Conservation (phyloP, 2,888 invertebrate genomes). For the Prosopocoilus inquinatus region DNA sequence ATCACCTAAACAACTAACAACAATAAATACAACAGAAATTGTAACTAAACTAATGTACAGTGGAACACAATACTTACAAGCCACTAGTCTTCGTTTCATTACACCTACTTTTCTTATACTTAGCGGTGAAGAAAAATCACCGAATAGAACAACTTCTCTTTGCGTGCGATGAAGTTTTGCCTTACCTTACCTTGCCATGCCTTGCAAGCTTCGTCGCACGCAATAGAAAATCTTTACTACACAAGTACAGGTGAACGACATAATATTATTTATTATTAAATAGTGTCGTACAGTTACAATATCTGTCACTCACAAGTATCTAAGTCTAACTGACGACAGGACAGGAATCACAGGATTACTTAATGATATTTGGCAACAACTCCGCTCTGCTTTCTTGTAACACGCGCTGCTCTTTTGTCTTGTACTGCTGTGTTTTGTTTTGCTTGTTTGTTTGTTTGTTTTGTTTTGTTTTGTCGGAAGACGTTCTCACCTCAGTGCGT, state of each 20-base stretch:
- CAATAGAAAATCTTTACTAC: constrained; percentile 25
- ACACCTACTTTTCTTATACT: constrained; percentile 20
- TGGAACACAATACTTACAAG: constrained; percentile 28
- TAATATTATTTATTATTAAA: neutral
- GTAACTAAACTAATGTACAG: constrained; percentile 21
- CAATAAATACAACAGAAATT: constrained; percentile 31
- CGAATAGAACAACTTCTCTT: constrained; percentile 23
- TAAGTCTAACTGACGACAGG: too few species aligned
- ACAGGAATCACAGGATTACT: constrained; percentile 13
- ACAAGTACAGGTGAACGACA: neutral
- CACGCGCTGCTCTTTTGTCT: constrained; percentile 3
- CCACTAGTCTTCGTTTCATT: constrained; percentile 19
- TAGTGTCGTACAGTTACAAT: constrained; percentile 1
- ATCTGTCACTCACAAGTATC: constrained; percentile 9
- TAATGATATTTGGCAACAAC: constrained; percentile 16
- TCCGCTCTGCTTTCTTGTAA: constrained; percentile 5
- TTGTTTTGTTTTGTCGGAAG: neutral
- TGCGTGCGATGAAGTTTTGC: constrained; percentile 24
- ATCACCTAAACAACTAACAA: constrained; percentile 27
- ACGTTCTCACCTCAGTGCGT: neutral
- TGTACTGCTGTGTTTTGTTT: neutral
- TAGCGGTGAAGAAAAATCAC: constrained; percentile 29
- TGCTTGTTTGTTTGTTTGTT: too few species aligned
- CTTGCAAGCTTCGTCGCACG: constrained; percentile 21
- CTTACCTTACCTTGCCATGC: neutral